A percentile compares a stretch with the other conserved stretches of the same genome.
phyloP scores from a whole-genome alignment of 2,888 invertebrate species.

The Zonitis immaculata region DNA sequence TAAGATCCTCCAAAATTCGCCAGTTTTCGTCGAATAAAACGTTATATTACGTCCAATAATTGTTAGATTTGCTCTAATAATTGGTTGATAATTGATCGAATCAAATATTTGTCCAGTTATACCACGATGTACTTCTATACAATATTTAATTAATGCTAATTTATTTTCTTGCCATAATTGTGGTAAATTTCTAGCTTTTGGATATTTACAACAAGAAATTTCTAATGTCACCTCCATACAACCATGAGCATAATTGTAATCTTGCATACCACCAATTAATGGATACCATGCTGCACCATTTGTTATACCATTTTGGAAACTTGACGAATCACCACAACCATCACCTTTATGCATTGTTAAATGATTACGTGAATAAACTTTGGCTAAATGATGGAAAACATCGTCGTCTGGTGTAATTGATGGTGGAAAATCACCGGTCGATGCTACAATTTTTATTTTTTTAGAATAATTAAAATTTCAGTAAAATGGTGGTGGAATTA shows the following conservation, averaged over 20 bases:
- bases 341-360: slow-evolving; percentile 54
- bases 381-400: slow-evolving; percentile 57
- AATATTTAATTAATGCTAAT: slow-evolving; percentile 53
- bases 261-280: slow-evolving; percentile 60
- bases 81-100: slow-evolving; percentile 46
- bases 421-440: slow-evolving; percentile 28
- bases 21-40: slow-evolving; percentile 54
- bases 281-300: slow-evolving; percentile 65
- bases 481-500: slow-evolving; percentile 33
- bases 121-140: slow-evolving; percentile 55
- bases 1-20: slow-evolving; percentile 63
- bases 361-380: slow-evolving; percentile 56
- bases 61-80: slow-evolving; percentile 51
- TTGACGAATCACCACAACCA: slow-evolving; percentile 41
- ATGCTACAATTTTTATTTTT: neutral
- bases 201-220: slow-evolving; percentile 65
- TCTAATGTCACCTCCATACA: slow-evolving; percentile 65
- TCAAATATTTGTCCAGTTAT: slow-evolving; percentile 57
- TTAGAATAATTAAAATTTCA: neutral
- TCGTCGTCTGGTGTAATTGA: slow-evolving; percentile 62
- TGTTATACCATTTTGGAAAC: slow-evolving; percentile 58
- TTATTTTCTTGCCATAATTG: slow-evolving; percentile 58
- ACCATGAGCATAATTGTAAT: slow-evolving; percentile 64
- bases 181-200: slow-evolving; percentile 49
- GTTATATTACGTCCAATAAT: slow-evolving; percentile 55